A percentile compares a stretch with the other conserved stretches of the same genome.
Evolutionary conservation across 1,140 invertebrate species (phyloP).

Genomic region (Dryas iulia): DNA sequence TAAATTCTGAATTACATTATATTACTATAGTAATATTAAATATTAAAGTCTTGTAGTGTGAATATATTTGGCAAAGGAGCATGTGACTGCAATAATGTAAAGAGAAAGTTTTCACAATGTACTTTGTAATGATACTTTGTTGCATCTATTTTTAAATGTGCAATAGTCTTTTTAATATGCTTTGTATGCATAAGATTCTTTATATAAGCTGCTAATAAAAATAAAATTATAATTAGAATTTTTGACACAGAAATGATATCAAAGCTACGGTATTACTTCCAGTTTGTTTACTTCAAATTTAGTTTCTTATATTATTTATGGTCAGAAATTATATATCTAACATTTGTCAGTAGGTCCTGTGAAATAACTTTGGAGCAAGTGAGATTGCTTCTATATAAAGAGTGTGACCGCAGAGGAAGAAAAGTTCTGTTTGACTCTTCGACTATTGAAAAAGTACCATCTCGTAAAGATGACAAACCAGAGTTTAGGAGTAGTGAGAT

Average conservation of each 20-base stretch:
- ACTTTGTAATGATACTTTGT: constrained; percentile 7
- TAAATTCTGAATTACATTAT: too few species aligned
- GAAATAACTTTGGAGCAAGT: constrained; percentile 82
- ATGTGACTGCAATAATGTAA: constrained; percentile 19
- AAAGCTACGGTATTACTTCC: not conserved
- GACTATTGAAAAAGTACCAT: constrained; percentile 82
- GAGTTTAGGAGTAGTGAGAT: constrained; percentile 42
- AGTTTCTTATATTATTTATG: not conserved
- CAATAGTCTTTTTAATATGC: not conserved
- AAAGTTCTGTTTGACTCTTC: constrained; percentile 93
- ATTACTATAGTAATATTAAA: not conserved
- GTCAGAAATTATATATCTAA: constrained; percentile 3
- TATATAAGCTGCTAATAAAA: not conserved
- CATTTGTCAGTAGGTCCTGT: constrained; percentile 49
- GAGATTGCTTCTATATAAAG: constrained; percentile 90
- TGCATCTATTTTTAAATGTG: not conserved
- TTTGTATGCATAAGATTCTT: too few species aligned
- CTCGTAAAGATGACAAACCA: constrained; percentile 62
- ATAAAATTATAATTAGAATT: not conserved
- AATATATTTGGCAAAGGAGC: not conserved
- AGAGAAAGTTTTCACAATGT: constrained; percentile 28
- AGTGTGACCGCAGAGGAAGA: constrained; percentile 90
- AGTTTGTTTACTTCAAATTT: too few species aligned
- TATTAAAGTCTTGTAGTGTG: not conserved
- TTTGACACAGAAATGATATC: not conserved